Conservation (phyloP, 30 jellyfish, hydroid and myxozoan species). For the Aurelia aurita region DNA sequence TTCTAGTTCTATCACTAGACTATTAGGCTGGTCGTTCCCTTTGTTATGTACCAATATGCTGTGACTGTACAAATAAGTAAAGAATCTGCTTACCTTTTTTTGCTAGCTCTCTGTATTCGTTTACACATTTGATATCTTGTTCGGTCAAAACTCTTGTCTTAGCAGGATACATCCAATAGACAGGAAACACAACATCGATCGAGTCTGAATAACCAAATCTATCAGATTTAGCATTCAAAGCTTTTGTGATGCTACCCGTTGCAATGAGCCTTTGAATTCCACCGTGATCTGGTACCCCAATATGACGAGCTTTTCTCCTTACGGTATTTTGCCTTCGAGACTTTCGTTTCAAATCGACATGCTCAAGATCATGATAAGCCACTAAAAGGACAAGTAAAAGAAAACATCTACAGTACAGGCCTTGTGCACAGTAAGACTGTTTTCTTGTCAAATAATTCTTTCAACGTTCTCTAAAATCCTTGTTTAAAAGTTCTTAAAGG, state of each 20-base stretch:
- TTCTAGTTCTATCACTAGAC: too few relatives aligned
- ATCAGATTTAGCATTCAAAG: constrained; percentile 43
- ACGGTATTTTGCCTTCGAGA: not conserved
- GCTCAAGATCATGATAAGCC: constrained; percentile 11
- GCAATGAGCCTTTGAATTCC: constrained; percentile 91
- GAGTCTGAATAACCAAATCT: constrained; percentile 68
- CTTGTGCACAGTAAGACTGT: too few relatives aligned
- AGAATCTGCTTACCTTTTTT: constrained; percentile 48
- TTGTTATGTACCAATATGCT: too few relatives aligned
- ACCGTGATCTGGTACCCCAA: constrained; percentile 94
- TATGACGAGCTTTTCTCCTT: constrained; percentile 1
- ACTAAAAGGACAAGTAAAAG: not conserved
- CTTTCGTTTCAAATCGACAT: not conserved
- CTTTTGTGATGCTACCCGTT: constrained; percentile 80
- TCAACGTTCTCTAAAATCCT: too few relatives aligned
- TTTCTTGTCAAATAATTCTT: too few relatives aligned
- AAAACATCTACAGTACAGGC: too few relatives aligned
- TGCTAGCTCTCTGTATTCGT: constrained; percentile 71
- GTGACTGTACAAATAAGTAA: not conserved
- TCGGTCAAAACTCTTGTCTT: constrained; percentile 70
- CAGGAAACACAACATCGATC: constrained; percentile 89
- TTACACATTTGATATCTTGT: constrained; percentile 78
- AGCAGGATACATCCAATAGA: constrained; percentile 86
- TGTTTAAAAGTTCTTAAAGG: too few relatives aligned
- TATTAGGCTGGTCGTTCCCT: too few relatives aligned